Conservation (phyloP, 2,113 vertebrate genomes). For the Thinocorus orbignyianus region DNA sequence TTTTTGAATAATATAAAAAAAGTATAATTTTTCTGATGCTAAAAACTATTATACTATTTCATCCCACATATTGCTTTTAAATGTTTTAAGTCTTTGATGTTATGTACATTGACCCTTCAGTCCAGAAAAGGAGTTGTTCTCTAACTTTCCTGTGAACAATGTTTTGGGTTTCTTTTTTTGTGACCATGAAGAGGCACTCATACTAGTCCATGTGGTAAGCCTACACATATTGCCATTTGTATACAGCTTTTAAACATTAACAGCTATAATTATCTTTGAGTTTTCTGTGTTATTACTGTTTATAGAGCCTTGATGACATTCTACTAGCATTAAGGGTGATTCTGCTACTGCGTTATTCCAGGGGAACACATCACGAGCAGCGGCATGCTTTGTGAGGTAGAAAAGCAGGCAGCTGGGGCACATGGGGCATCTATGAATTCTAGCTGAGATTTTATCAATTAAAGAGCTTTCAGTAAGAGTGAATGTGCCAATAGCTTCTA, state of each 20-base stretch:
- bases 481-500: neutral
- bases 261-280: neutral
- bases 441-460: neutral
- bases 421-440: neutral
- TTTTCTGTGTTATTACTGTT: neutral
- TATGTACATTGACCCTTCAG: neutral
- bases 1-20: neutral
- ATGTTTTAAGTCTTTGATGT: neutral
- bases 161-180: neutral
- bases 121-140: neutral
- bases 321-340: neutral
- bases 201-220: neutral
- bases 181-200: neutral
- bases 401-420: neutral
- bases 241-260: neutral
- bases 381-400: neutral
- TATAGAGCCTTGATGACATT: neutral
- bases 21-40: neutral
- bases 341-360: neutral
- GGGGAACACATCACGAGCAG: neutral
- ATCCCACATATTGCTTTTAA: neutral
- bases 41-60: neutral
- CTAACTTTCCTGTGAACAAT: neutral
- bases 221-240: neutral
- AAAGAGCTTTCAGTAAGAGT: neutral